Conservation (phyloP, 1,140 invertebrate genomes). For the Reticulitermes speratus region DNA sequence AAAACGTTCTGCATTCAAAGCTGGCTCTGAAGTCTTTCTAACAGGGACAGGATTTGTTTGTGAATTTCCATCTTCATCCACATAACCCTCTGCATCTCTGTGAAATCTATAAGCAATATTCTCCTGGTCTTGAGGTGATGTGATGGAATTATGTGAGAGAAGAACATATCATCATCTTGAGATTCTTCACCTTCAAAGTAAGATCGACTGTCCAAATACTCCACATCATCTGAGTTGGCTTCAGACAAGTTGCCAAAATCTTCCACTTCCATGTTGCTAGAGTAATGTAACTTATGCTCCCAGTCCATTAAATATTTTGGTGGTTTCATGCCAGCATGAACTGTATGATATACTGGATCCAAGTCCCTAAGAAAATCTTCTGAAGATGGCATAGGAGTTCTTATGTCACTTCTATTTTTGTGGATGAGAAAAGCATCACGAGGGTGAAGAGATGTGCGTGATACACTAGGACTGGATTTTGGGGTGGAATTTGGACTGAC, state of each 20-base stretch:
- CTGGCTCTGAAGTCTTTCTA: too few relatives aligned
- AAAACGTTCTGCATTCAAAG: not conserved
- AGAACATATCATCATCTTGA: constrained; percentile 26
- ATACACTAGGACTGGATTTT: not conserved
- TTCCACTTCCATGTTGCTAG: not conserved
- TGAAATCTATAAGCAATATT: not conserved
- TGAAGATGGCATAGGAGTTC: not conserved
- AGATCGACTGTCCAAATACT: not conserved
- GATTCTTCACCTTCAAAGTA: constrained; percentile 21
- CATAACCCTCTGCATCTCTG: not conserved
- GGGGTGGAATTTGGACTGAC: not conserved
- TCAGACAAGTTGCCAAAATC: not conserved
- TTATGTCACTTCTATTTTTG: not conserved
- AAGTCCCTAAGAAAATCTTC: not conserved
- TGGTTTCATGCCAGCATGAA: constrained; percentile 32
- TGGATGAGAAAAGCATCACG: not conserved
- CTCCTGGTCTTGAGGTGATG: constrained; percentile 6
- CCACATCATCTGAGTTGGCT: constrained; percentile 19
- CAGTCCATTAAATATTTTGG: constrained; percentile 2
- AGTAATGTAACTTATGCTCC: not conserved
- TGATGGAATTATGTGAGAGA: constrained; percentile 26
- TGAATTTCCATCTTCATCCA: not conserved
- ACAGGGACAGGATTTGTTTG: not conserved
- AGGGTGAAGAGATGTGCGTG: not conserved
- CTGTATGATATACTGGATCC: constrained; percentile 31